A percentile compares a stretch with the other conserved stretches of the same genome.
Evolutionary conservation across 2,113 vertebrate genomes (phyloP).

Genomic region (Coturnix japonica): DNA sequence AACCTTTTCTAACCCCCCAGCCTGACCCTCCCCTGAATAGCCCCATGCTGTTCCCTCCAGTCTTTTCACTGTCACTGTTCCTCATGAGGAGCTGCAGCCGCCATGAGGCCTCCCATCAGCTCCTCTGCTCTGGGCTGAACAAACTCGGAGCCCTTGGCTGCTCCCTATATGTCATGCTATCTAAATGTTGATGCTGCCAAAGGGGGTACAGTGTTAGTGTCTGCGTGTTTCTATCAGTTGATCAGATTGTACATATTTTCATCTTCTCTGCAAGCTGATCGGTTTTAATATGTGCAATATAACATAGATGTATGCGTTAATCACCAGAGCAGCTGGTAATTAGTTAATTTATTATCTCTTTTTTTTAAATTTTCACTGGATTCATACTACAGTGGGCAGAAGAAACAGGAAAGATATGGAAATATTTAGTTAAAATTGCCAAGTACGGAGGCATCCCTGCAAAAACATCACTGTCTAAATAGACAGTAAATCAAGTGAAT

Average conservation of each 20-base stretch:
- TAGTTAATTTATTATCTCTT: conserved; percentile 32
- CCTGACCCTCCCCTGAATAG: too few species aligned
- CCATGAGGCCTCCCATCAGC: not conserved
- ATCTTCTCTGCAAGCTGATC: not conserved
- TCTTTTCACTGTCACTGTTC: too few species aligned
- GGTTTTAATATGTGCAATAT: not conserved
- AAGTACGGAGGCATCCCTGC: not conserved
- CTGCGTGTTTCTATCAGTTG: not conserved
- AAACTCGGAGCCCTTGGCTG: not conserved
- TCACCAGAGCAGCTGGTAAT: conserved; percentile 41
- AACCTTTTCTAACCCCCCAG: not conserved
- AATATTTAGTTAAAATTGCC: conserved; percentile 44
- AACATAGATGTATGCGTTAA: conserved; percentile 8
- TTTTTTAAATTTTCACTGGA: conserved; percentile 12
- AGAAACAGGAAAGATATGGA: conserved; percentile 25
- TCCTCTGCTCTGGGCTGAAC: not conserved
- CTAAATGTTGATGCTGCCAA: not conserved
- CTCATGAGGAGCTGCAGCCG: not conserved
- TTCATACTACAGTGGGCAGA: conserved; percentile 12
- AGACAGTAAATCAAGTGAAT: conserved; percentile 16
- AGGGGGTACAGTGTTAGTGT: not conserved
- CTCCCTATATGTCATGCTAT: too few species aligned
- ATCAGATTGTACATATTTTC: not conserved
- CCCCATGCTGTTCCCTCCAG: too few species aligned
- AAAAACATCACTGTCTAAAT: conserved; percentile 23